These are phyloP conservation scores for Heliocidaris tuberculata DNA, from an alignment of 35 echinoderm and acorn worm genomes.

Conservation along the genomic window DNA sequence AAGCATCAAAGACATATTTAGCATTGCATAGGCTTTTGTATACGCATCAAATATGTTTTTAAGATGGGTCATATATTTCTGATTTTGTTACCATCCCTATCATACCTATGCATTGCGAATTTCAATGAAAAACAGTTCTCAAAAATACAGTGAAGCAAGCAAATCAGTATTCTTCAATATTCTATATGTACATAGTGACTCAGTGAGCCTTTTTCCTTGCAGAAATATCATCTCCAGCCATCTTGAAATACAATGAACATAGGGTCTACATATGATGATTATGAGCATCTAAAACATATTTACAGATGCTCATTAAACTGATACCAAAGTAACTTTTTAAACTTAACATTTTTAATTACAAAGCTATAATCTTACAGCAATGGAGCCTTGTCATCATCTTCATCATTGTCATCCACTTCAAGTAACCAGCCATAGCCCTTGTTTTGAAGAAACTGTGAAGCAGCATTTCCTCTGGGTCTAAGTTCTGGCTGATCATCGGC, in stretches of 20 bases:
- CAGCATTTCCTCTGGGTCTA: conserved; percentile 48
- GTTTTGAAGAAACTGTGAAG: conserved; percentile 76
- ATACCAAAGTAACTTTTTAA: not conserved
- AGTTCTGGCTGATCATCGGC: not conserved
- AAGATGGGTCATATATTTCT: too few species aligned
- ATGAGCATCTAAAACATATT: not conserved
- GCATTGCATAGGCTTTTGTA: too few species aligned
- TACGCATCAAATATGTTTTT: too few species aligned
- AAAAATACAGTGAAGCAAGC: too few species aligned
- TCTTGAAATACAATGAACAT: too few species aligned
- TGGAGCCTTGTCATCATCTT: conserved; percentile 72
- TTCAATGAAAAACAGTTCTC: too few species aligned
- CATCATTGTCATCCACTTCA: conserved; percentile 90
- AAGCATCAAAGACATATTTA: not conserved
- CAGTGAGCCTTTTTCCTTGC: too few species aligned
- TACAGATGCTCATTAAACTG: not conserved
- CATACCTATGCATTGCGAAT: too few species aligned
- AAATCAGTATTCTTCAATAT: too few species aligned
- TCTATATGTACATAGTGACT: too few species aligned
- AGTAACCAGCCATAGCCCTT: conserved; percentile 96
- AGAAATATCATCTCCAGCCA: too few species aligned
- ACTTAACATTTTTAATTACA: not conserved
- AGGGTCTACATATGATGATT: not conserved
- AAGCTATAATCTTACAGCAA: conserved; percentile 66
- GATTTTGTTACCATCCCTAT: too few species aligned